Conservation (phyloP, 23 tunicate species). For the Halocynthia roretzi region DNA sequence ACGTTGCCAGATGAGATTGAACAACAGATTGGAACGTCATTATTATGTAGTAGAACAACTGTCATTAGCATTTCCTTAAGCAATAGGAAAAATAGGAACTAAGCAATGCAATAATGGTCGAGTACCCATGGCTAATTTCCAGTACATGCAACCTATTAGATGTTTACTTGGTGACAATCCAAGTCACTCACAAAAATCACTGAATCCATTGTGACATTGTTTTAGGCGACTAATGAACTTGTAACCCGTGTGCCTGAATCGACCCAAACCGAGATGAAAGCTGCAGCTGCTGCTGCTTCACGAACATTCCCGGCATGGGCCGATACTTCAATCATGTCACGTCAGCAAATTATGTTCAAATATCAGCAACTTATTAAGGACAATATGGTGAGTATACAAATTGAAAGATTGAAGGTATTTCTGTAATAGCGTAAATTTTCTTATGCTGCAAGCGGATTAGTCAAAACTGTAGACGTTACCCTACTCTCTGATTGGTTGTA, state of each 20-base stretch:
- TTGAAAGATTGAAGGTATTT: too few species aligned
- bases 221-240: constrained; percentile 92
- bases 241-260: constrained; percentile 87
- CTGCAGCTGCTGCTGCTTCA: constrained; percentile 81
- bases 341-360: constrained; percentile 96
- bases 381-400: constrained; percentile 39
- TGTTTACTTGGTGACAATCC: neutral
- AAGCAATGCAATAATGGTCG: too few species aligned
- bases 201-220: neutral
- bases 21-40: too few species aligned
- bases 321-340: constrained; percentile 54
- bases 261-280: constrained; percentile 83
- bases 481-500: too few species aligned
- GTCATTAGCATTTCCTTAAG: too few species aligned
- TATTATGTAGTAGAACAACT: too few species aligned
- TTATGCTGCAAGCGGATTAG: too few species aligned
- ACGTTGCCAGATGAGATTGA: too few species aligned
- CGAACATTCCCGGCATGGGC: constrained; percentile 78
- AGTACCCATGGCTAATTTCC: too few species aligned
- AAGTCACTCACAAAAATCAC: neutral
- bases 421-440: too few species aligned
- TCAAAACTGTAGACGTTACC: too few species aligned
- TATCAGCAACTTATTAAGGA: constrained; percentile 95
- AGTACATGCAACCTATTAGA: neutral
- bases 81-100: too few species aligned